Evolutionary conservation across 2,797 vertebrate species (phyloP), one percentile per base, ranked within the genome.

Genomic region (Vultur gryphus): DNA sequence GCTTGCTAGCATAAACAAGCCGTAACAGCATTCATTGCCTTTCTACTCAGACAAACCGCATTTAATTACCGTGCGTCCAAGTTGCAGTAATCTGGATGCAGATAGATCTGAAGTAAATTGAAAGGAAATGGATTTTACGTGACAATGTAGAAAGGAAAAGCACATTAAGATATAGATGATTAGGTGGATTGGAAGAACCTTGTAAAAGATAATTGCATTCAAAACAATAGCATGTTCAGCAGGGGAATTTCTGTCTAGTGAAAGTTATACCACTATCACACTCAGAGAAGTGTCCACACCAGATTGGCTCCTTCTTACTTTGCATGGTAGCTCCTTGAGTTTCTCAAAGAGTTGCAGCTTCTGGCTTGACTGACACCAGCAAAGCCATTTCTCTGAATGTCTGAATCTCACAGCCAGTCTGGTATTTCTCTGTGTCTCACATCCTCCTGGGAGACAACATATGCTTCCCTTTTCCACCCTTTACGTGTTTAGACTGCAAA

Each of bases 161-260:
- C 95, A 91, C 92, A 96, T 96, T 96, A 96, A 93, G 91, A 93
- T 90, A 93, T 95, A 95, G 94, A 96, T 57, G 91, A 96, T 96
- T 91, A 91, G 91, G 91, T 91, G 83, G 77, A 90, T 90, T 93
- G 92, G 62, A 96, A 91, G 92, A 96, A 94, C 73, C 87, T 88
- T 94, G 85, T 96, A 93, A 96, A 96, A 97, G 73, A 96, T 96
- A 95, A 95, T 96, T 97, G 91, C 10, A 2, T 96, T 84, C 79
- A 70, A 93, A 96, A 91, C 89, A 91, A 91, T 16, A 92, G 62
- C 37, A 41, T 84, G 54, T 90, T 90, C 84, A 91, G 79, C 41
- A 14, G 51, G 26, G 59, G 57, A 88, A 86, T 95, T 91, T 90
- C 82, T 95, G 82, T 58, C 82, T 29, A 49, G 33, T 52, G 23